Conservation (phyloP, 2,113 vertebrate genomes). For the Vulpes lagopus region DNA sequence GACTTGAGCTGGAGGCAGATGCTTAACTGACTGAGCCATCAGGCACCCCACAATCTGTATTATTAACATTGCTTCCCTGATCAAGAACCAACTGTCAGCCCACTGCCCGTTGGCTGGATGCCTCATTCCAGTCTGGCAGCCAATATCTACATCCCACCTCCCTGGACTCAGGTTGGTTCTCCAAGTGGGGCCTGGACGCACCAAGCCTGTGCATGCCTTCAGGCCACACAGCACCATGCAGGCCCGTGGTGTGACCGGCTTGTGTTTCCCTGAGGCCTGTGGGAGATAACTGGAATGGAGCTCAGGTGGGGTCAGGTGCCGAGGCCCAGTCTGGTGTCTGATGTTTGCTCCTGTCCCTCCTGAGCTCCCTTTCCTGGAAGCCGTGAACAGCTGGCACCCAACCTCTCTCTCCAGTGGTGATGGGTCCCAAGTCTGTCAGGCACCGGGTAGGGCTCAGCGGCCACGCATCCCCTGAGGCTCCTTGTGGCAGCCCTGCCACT, state of each 20-base stretch:
- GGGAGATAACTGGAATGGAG: slow-evolving; percentile 78
- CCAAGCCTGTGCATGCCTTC: neutral
- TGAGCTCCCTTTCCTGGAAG: neutral
- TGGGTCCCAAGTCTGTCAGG: neutral
- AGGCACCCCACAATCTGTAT: neutral
- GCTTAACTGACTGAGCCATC: neutral
- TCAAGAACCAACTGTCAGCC: neutral
- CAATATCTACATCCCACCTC: neutral
- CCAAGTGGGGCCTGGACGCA: accelerated
- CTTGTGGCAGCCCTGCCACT: neutral
- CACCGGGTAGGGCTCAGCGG: neutral
- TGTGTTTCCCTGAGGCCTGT: slow-evolving; percentile 84
- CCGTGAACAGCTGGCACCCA: neutral
- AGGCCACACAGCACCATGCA: neutral
- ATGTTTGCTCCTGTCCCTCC: neutral
- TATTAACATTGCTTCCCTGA: neutral
- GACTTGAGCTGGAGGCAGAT: neutral
- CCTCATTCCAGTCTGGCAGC: neutral
- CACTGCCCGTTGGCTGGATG: neutral
- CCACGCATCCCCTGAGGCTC: neutral
- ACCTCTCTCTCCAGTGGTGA: neutral
- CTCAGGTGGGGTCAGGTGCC: slow-evolving; percentile 2
- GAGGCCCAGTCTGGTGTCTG: neutral
- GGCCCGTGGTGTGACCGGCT: slow-evolving; percentile 72
- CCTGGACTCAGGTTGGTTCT: neutral